Evolutionary conservation across 2,113 vertebrate species (phyloP), one percentile per base, ranked within the genome.

Genomic region (Gallinago media): DNA sequence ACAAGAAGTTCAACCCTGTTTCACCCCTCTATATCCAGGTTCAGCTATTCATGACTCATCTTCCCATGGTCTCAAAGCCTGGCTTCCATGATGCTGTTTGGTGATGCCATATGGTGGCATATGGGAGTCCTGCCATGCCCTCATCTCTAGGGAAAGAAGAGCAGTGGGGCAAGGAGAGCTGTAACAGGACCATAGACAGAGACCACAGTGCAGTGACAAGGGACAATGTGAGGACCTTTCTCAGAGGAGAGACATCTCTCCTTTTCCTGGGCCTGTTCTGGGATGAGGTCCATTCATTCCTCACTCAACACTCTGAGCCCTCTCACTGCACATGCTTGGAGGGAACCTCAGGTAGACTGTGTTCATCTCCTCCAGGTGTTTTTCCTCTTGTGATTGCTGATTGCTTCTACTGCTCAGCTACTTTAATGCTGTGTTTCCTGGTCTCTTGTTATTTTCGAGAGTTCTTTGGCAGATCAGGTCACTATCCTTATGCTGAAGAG

Each of bases 201-300:
- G 19, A n/a, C 9, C 11, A 2, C 0, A 27, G 11, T 10, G 6
- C 0, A 0, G 3, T 50, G 68, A n/a, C 34, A 32, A 8, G 9
- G 34, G 15, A 23, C 15, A 47, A 42, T 0, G 1, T 3, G 2
- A 75, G 34, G 4, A 36, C 26, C 19, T 73, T 21, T 32, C 58
- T 68, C 29, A 44, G 59, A 52, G 6, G 27, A 61, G 17, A 77
- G 5, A 8, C 12, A 9, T 46, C 31, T 29, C 16, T 81, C 34
- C 42, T 71, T 47, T 46, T 49, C n/a, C 42, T 49, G 58, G n/a
- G 32, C 16, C 6, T 15, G 2, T n/a, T 32, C 34, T 36, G 20
- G 11, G 17, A 44, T 19, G 9, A 67, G 31, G 29, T 27, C 21
- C 27, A 11, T 74, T 71, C 49, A 18, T 22, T 80, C 40, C 38